A percentile compares a stretch with the other conserved stretches of the same genome.
Conservation (phyloP, 1,140 invertebrate genomes). For the Holotrichia oblita region DNA sequence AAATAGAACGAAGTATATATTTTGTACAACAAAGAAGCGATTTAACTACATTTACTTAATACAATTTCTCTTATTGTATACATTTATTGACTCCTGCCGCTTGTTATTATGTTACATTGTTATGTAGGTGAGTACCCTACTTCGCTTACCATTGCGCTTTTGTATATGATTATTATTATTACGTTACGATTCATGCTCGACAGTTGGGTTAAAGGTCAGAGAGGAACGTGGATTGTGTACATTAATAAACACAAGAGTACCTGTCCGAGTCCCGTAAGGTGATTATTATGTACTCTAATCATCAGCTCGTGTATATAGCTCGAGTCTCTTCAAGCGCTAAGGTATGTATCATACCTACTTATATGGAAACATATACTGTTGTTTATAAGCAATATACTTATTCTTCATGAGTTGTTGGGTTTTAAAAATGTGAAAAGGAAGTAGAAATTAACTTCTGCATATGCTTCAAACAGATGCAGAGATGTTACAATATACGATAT, state of each 20-base stretch:
- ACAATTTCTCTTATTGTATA: conserved; percentile 10
- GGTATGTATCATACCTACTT: too few species aligned
- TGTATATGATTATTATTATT: conserved; percentile 16
- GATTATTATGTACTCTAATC: background rate
- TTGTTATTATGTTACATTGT: conserved; percentile 11
- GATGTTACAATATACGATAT: too few species aligned
- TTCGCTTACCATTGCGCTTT: conserved; percentile 1
- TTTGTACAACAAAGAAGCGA: too few species aligned
- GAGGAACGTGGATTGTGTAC: background rate
- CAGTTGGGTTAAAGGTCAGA: conserved; percentile 7
- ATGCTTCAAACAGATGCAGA: too few species aligned
- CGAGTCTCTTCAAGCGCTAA: background rate
- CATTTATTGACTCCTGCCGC: conserved; percentile 27
- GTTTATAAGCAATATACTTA: too few species aligned
- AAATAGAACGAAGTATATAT: too few species aligned
- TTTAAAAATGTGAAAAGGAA: too few species aligned
- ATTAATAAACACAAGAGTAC: background rate
- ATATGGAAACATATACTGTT: too few species aligned
- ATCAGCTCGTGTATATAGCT: background rate
- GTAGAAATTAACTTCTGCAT: too few species aligned
- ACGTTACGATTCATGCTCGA: background rate
- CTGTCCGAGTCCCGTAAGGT: background rate
- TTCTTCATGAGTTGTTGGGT: too few species aligned
- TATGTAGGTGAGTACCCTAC: background rate
- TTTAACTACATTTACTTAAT: conserved; percentile 6